Conservation (phyloP, 1,140 invertebrate genomes). For the Heliconius hewitsoni region DNA sequence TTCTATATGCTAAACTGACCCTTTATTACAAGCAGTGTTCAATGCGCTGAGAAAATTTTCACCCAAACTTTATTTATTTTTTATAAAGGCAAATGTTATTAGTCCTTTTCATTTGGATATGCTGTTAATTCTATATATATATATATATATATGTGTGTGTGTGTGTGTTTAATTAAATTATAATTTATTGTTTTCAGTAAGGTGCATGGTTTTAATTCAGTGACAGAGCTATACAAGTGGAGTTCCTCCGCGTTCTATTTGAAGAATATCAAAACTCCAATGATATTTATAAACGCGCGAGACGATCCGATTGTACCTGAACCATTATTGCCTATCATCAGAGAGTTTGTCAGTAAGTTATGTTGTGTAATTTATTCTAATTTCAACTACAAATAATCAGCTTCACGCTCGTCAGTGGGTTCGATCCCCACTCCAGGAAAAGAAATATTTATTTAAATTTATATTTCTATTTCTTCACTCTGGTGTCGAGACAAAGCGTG, state of each 20-base stretch:
- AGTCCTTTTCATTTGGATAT: not conserved
- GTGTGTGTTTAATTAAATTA: not conserved
- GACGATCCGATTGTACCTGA: slow-evolving; percentile 95
- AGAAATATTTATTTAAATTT: no score
- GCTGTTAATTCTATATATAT: no score
- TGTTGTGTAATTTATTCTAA: not conserved
- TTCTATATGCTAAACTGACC: no score
- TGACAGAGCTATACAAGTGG: slow-evolving; percentile 91
- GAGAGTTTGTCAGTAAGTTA: slow-evolving; percentile 87
- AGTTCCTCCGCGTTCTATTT: slow-evolving; percentile 90
- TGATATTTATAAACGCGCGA: slow-evolving; percentile 93
- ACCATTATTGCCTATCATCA: slow-evolving; percentile 86
- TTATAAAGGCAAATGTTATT: not conserved
- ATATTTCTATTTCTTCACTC: no score
- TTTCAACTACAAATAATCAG: not conserved
- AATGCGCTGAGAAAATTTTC: not conserved
- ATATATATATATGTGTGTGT: no score
- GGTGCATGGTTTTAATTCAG: slow-evolving; percentile 88
- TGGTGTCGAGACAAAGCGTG: no score
- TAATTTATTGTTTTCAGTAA: slow-evolving; percentile 76
- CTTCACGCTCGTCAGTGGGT: no score
- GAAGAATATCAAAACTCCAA: slow-evolving; percentile 88
- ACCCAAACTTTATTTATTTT: no score
- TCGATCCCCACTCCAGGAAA: no score
- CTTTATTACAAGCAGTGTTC: no score